phyloP scores from a whole-genome alignment of 2,797 vertebrate genomes.

The Lutjanus argentimaculatus region DNA sequence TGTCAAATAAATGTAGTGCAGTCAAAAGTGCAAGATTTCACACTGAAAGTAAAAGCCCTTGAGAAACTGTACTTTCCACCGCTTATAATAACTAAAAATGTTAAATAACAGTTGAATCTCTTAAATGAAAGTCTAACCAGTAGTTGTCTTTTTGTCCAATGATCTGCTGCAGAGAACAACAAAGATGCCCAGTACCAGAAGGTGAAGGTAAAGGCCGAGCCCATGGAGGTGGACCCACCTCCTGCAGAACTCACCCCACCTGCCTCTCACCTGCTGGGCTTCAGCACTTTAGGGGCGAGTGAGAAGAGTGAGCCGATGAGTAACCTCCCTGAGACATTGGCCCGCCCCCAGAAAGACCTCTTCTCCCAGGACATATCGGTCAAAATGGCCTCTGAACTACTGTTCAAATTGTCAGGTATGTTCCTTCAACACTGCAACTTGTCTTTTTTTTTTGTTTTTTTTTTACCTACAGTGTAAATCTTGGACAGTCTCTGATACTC shows the following conservation, averaged over 20 bases:
- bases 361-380: conserved; percentile 99
- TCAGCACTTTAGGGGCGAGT: conserved; percentile 94
- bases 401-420: conserved; percentile 97
- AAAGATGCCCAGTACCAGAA: conserved; percentile 91
- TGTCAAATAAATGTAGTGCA: no score
- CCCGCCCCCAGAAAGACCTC: conserved; percentile 94
- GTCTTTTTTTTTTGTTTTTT: not conserved
- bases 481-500: conserved; percentile 60
- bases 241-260: conserved; percentile 80
- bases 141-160: conserved; percentile 41
- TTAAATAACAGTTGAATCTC: not conserved
- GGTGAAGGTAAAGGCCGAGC: conserved; percentile 95
- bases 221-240: conserved; percentile 97
- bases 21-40: no score
- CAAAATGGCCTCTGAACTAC: conserved; percentile 99
- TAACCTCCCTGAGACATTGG: conserved; percentile 90
- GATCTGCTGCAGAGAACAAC: conserved; percentile 91
- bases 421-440: conserved; percentile 14
- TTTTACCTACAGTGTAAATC: conserved; percentile 36
- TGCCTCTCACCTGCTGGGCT: conserved; percentile 88
- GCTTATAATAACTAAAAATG: not conserved
- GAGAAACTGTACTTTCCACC: not conserved
- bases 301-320: conserved; percentile 91
- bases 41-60: no score
- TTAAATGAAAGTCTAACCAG: conserved; percentile 46